Conservation (phyloP, 2,797 vertebrate genomes). For the Harpagifer antarcticus region DNA sequence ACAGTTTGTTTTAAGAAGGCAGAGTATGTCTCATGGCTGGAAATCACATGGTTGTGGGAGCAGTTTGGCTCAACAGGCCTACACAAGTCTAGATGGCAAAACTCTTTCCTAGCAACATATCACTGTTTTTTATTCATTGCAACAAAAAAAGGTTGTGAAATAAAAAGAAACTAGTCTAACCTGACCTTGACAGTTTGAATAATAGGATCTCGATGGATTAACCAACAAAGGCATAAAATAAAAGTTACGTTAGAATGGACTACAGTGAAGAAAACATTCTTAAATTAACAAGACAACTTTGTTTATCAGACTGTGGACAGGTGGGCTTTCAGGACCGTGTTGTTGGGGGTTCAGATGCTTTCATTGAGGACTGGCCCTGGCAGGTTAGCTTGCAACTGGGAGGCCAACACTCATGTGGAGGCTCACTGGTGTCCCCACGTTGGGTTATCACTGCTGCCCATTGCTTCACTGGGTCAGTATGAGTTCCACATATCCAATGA, state of each 20-base stretch:
- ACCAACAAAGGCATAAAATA: not conserved
- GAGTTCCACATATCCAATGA: slow-evolving; percentile 49
- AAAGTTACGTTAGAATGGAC: not conserved
- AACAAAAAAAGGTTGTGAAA: not conserved
- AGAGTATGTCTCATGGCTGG: not conserved
- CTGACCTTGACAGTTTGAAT: not conserved
- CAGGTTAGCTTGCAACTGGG: slow-evolving; percentile 91
- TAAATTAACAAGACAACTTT: slow-evolving; percentile 4
- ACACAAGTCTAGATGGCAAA: slow-evolving; percentile 4
- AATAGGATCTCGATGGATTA: not conserved
- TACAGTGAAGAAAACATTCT: not conserved
- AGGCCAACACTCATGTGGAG: slow-evolving; percentile 90
- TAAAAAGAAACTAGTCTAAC: not conserved
- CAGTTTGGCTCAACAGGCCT: slow-evolving; percentile 40
- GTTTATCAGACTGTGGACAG: slow-evolving; percentile 85
- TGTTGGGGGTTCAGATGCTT: slow-evolving; percentile 85
- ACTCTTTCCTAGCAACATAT: not conserved
- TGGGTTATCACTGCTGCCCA: slow-evolving; percentile 93
- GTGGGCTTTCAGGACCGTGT: slow-evolving; percentile 77
- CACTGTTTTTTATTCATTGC: not conserved
- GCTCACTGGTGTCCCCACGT: slow-evolving; percentile 85
- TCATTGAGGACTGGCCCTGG: slow-evolving; percentile 91
- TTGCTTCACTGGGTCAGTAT: slow-evolving; percentile 90
- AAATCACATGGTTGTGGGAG: slow-evolving; percentile 3
- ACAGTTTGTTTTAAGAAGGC: not conserved